Conservation (phyloP, 1,140 invertebrate genomes). For the Arion vulgaris region DNA sequence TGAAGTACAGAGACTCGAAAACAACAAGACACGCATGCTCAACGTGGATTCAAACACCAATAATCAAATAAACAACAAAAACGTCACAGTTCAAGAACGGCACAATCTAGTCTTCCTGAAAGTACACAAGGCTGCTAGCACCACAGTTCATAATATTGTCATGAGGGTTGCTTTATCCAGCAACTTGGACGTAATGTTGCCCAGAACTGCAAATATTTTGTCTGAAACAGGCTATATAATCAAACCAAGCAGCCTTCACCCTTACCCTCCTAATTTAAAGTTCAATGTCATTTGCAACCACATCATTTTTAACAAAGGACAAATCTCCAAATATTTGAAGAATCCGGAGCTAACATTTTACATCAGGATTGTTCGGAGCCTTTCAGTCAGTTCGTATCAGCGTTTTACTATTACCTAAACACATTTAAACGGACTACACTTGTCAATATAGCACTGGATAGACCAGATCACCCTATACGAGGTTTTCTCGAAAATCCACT, state of each 20-base stretch:
- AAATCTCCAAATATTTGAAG: conserved; percentile 47
- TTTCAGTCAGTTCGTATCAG: conserved; percentile 59
- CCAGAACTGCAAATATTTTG: conserved; percentile 38
- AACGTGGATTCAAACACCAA: too few species aligned
- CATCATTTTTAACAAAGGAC: conserved; percentile 51
- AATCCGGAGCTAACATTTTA: conserved; percentile 50
- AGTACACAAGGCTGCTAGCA: neutral
- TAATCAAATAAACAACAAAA: neutral
- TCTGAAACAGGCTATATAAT: conserved; percentile 40
- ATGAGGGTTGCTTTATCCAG: conserved; percentile 44
- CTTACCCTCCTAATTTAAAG: neutral
- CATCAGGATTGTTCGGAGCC: conserved; percentile 60
- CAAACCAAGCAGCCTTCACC: conserved; percentile 30
- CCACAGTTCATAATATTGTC: neutral
- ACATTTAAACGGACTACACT: conserved; percentile 41
- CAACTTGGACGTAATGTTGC: conserved; percentile 54
- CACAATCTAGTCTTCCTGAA: neutral
- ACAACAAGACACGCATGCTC: neutral
- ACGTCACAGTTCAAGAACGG: neutral
- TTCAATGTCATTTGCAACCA: conserved; percentile 59
- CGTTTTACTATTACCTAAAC: conserved; percentile 52
- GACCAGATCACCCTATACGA: conserved; percentile 43
- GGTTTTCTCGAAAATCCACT: conserved; percentile 46
- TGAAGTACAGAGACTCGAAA: neutral
- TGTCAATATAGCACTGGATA: conserved; percentile 42